phyloP scores from a whole-genome alignment of 2,888 invertebrate genomes.

The Hemaris fuciformis region DNA sequence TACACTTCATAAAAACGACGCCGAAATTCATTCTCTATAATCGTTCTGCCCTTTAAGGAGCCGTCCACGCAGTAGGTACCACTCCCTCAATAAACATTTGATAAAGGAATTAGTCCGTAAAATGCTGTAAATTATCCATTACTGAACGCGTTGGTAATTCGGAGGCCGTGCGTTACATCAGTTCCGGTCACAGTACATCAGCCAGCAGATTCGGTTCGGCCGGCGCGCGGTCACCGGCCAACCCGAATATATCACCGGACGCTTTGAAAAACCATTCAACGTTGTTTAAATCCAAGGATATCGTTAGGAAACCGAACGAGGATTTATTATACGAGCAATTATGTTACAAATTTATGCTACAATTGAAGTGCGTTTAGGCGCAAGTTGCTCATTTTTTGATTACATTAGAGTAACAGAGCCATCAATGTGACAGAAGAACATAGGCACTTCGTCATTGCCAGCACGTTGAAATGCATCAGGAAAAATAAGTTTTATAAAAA shows the following conservation, averaged over 20 bases:
- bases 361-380: neutral
- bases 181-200: conserved; percentile 1
- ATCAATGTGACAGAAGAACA: neutral
- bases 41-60: neutral
- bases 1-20: no score
- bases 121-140: neutral
- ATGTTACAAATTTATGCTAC: neutral
- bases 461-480: no score
- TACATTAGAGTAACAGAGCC: neutral
- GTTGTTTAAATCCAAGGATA: neutral
- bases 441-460: neutral
- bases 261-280: neutral
- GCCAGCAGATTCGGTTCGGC: neutral
- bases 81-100: neutral
- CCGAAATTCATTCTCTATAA: no score
- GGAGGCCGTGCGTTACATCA: neutral
- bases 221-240: neutral
- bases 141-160: neutral
- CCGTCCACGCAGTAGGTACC: neutral
- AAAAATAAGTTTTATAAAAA: no score
- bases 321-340: neutral
- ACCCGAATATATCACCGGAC: neutral
- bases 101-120: neutral
- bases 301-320: neutral
- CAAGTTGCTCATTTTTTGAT: no score